Base-by-base conservation (phyloP, 1,140 invertebrate genomes). In the Acromyrmex heyeri region DNA sequence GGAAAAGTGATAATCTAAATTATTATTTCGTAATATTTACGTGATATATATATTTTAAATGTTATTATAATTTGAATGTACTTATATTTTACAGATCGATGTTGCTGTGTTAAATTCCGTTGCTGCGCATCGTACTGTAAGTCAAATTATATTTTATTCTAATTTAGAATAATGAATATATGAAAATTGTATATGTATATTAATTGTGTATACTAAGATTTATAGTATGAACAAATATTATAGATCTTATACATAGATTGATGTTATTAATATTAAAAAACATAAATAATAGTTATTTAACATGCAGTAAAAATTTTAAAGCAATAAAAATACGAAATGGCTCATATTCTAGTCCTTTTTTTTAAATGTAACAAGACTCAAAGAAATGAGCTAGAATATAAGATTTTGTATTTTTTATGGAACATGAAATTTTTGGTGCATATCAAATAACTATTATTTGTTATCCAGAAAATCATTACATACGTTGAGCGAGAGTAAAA, bases 111-210 rank as follows among this genome's bases (percentile, higher is more conserved):
- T n/a, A 65, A 65, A 65, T 38, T 38, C 10, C 34, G 8, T 38
- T 5, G n/a, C n/a, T 65, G 30, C 30, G 2, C 7, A 65, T 65
- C 7, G 14, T 18, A 30, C 1, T 64, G 3, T 67, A 18, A 67
- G 10, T 67, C 34, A 38, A 65, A 65, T 34, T 34, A 7, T 38
- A 18, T 7, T 67, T 67, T 67, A 38, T 38, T 38, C 10, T 38
- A 67, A 67, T 67, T 67, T 67, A 67, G 2, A 18, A 38, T 38
- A 38, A 38, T 38, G 34, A 38, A 64, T 34, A 27, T 62, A 65
- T 65, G 30, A 65, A 65, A 34, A 38, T 3, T 38, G 34, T n/a
- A n/a, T 16, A 4, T 38, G 5, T 67, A 4, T 38, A 21, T 67
- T 65, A 38, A 38, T 38, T 38, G 34, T 21, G n/a, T 67, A 21